Percentiles rank a stretch among this genome's conserved stretches.
Evolutionary conservation across 2,113 vertebrate species (phyloP).

Genomic region (Formicarius rufipectus): DNA sequence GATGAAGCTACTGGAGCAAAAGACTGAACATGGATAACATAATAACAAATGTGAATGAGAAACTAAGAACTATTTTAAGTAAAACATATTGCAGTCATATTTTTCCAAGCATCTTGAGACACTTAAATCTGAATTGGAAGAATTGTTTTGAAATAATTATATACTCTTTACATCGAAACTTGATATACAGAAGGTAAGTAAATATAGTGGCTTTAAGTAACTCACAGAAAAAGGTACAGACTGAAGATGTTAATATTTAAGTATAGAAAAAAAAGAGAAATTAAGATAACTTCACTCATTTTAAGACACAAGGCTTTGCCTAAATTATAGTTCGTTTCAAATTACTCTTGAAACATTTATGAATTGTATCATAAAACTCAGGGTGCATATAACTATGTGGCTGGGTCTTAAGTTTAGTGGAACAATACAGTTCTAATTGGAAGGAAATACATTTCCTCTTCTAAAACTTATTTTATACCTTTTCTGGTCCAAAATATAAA

Average conservation of each 20-base stretch:
- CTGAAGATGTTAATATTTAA: not conserved
- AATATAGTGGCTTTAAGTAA: not conserved
- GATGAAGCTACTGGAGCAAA: not conserved
- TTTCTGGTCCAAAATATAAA: slow-evolving; percentile 52
- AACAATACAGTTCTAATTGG: slow-evolving; percentile 31
- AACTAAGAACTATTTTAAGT: not conserved
- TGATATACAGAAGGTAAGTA: not conserved
- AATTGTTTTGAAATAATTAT: not conserved
- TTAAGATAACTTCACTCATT: not conserved
- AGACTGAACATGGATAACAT: not conserved
- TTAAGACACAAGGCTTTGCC: not conserved
- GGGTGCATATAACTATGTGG: not conserved
- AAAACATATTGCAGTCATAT: not conserved
- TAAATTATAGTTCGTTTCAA: not conserved
- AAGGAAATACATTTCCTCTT: slow-evolving; percentile 55
- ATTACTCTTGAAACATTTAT: not conserved
- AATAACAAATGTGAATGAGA: not conserved
- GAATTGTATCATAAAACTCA: not conserved
- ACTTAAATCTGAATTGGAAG: not conserved
- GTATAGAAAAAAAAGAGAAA: not conserved
- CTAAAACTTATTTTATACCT: slow-evolving; percentile 13
- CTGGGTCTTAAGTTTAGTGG: not conserved
- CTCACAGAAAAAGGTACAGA: not conserved
- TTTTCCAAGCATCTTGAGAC: fast-evolving
- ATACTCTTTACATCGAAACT: not conserved